A percentile compares a stretch with the other conserved stretches of the same genome.
Conservation (phyloP, 2,113 vertebrate genomes). For the Chloropsis hardwickii region DNA sequence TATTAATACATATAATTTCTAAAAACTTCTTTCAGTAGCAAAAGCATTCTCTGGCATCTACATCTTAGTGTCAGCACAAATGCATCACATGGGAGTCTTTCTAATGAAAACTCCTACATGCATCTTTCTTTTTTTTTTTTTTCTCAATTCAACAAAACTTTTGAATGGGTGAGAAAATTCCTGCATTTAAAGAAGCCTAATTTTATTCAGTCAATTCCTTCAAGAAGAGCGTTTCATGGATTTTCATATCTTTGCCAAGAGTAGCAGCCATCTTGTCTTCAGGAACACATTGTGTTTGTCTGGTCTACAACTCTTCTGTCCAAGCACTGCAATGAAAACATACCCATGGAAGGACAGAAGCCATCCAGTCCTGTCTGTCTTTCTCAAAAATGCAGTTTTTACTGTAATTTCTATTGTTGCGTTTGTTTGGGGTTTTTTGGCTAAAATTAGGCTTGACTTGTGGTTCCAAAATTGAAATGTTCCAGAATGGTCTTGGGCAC, state of each 20-base stretch:
- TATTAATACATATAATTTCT: background rate
- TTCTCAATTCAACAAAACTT: background rate
- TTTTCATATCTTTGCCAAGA: background rate
- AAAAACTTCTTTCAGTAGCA: background rate
- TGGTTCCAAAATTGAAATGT: background rate
- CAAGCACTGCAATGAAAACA: fast-evolving
- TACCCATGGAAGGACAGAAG: background rate
- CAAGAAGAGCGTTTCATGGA: background rate
- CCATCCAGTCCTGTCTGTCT: background rate
- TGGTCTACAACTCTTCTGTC: background rate
- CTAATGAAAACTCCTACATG: background rate
- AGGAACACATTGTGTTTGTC: fast-evolving
- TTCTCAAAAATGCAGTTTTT: background rate
- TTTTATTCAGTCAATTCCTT: background rate
- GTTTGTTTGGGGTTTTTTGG: background rate
- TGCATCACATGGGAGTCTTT: background rate
- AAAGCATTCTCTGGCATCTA: background rate
- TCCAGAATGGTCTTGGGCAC: background rate
- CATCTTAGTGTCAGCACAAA: background rate
- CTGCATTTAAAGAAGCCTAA: background rate
- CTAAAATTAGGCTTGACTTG: background rate
- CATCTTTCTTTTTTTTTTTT: background rate
- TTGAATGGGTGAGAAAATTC: background rate
- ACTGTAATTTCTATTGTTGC: background rate
- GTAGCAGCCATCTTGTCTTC: background rate